Evolutionary conservation across 2,113 vertebrate species (phyloP).

Genomic region (Hystrix brachyura): DNA sequence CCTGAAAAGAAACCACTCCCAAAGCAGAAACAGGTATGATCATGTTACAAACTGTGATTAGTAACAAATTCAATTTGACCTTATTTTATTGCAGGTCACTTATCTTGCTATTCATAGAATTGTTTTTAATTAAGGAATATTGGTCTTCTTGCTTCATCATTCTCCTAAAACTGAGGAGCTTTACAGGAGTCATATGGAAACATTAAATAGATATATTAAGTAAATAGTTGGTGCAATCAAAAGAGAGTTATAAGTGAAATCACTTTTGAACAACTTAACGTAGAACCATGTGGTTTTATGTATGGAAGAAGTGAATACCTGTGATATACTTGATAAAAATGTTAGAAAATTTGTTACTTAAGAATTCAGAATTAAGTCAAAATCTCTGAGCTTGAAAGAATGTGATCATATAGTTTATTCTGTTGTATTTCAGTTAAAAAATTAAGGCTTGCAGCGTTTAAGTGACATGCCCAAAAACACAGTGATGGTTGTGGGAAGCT

Average conservation of each 20-base stretch:
- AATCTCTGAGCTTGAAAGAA: conserved; percentile 6
- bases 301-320: neutral
- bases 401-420: neutral
- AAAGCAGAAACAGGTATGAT: conserved; percentile 92
- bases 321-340: conserved; percentile 28
- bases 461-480: neutral
- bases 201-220: conserved; percentile 31
- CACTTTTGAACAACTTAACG: conserved; percentile 7
- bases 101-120: conserved; percentile 20
- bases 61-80: neutral
- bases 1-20: conserved; percentile 90
- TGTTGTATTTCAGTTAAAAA: conserved; percentile 31
- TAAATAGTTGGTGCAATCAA: neutral
- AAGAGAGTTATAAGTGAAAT: conserved; percentile 23
- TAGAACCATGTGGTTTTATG: neutral
- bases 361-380: conserved; percentile 30
- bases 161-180: neutral
- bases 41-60: conserved; percentile 7
- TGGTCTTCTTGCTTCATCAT: neutral
- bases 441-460: neutral
- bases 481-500: neutral
- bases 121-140: conserved; percentile 27
- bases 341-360: conserved; percentile 30
- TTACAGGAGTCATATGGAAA: neutral
- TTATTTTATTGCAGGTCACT: neutral